A percentile compares a stretch with the other conserved stretches of the same genome.
Conservation (phyloP, 1,140 invertebrate species). For the Eufriesea mexicana region DNA sequence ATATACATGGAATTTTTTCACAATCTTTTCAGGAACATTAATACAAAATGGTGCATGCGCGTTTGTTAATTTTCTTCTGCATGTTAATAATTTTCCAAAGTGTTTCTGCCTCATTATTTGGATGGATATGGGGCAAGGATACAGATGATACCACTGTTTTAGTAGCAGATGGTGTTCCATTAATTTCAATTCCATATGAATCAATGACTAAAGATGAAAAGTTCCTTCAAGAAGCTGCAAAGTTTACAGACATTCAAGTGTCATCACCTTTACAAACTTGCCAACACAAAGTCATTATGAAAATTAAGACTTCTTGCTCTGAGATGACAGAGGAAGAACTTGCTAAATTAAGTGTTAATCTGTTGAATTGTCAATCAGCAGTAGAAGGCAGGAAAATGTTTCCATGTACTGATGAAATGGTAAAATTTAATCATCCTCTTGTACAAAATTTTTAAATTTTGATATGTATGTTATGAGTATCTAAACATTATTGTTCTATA, state of each 20-base stretch:
- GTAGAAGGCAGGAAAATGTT: conserved; percentile 85
- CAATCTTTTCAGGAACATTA: not conserved
- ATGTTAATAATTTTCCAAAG: not conserved
- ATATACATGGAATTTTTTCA: not conserved
- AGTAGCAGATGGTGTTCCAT: conserved; percentile 73
- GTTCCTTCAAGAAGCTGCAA: conserved; percentile 85
- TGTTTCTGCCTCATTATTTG: conserved; percentile 65
- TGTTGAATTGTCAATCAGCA: conserved; percentile 87
- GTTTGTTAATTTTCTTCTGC: not conserved
- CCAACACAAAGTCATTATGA: conserved; percentile 86
- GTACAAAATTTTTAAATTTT: not conserved
- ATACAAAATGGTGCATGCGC: not conserved
- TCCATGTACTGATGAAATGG: conserved; percentile 86
- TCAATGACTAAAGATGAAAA: conserved; percentile 85
- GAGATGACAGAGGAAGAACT: conserved; percentile 86
- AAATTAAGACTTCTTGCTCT: conserved; percentile 84
- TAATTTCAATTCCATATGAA: conserved; percentile 84
- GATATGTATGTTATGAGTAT: not conserved
- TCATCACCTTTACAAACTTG: conserved; percentile 85
- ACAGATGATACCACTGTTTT: conserved; percentile 61
- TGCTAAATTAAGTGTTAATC: conserved; percentile 86
- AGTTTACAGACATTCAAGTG: conserved; percentile 83
- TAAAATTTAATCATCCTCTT: conserved; percentile 66
- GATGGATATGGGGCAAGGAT: conserved; percentile 75
- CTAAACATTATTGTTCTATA: not conserved